Evolutionary conservation across 2,797 vertebrate genomes (phyloP).

Genomic region (Macropodus opercularis): DNA sequence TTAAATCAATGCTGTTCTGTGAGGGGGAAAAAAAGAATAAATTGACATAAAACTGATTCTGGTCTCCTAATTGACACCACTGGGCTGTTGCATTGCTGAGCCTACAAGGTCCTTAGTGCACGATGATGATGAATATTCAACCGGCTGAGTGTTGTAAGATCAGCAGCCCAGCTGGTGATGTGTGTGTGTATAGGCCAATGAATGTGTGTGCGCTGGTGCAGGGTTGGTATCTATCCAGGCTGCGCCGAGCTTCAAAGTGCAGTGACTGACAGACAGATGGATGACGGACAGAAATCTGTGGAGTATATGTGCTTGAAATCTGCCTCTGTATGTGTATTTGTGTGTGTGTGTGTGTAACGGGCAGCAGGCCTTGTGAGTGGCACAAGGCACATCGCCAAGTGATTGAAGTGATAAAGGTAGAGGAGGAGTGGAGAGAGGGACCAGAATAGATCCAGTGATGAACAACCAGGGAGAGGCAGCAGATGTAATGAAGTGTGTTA

Average conservation of each 20-base stretch:
- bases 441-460: conserved; percentile 54
- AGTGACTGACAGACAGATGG: conserved; percentile 66
- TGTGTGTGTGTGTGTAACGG: conserved; percentile 50
- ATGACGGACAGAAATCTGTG: conserved; percentile 60
- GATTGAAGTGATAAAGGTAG: conserved; percentile 77
- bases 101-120: conserved; percentile 52
- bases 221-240: conserved; percentile 58
- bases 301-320: conserved; percentile 30
- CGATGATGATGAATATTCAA: conserved; percentile 69
- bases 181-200: conserved; percentile 45
- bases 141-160: conserved; percentile 43
- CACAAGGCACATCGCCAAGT: conserved; percentile 70
- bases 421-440: conserved; percentile 46
- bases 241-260: conserved; percentile 75
- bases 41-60: conserved; percentile 48
- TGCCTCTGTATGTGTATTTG: conserved; percentile 11
- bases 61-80: conserved; percentile 60
- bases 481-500: conserved; percentile 57
- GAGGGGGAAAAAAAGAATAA: conserved; percentile 26
- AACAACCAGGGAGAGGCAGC: conserved; percentile 40
- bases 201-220: conserved; percentile 29
- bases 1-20: conserved; percentile 43
- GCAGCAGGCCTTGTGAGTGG: conserved; percentile 62
- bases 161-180: conserved; percentile 63
- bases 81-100: conserved; percentile 55